Base-by-base conservation (phyloP, 2,797 vertebrate genomes). In the Pseudotriccus pelzelni region DNA sequence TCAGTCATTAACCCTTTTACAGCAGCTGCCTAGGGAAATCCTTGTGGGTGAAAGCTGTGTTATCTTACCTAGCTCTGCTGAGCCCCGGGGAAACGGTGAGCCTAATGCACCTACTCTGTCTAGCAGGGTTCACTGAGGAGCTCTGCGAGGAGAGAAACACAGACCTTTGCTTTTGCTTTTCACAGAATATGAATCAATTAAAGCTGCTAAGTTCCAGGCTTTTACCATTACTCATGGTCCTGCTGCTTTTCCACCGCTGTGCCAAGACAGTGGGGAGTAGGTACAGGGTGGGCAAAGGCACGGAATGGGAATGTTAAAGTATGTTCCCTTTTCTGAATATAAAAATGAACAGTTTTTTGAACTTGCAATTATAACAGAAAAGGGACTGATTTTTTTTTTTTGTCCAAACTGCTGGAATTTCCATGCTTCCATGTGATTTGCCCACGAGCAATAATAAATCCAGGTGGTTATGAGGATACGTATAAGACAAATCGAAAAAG, bases 1-100 rank as follows among this genome's bases (percentile, higher is more conserved):
- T 96, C 94, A 94, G 96, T 89, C 91, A 86, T 98, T 98, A 98
- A 98, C 97, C 97, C 97, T 98, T 98, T 97, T 91, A 72, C 84
- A 89, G 86, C 86, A 18, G 76, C 90, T 88, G 90, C 95, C 97
- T 79, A 15, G 62, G 96, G 97, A 90, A 93, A 88, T 94, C 90
- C 91, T 88, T 12, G 39, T 14, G 87, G 78, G 81, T 96, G 94
- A 87, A 95, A 94, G 94, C 43, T 86, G 56, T 88, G 77, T 86
- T 94, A 47, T 60, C 93, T 93, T 78, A 73, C 80, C 72, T 77
- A 55, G 84, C 64, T 87, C 49, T 62, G 66, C 82, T 34, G 77
- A 93, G 67, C 85, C 47, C n/a, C 9, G 4, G 59, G 79, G 52
- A 25, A 72, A 34, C 4, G 5, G 17, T 30, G 70, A 56, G 88